These are phyloP conservation scores for Ahaetulla prasina DNA, from an alignment of 2,113 vertebrate genomes.

Conservation along the genomic window DNA sequence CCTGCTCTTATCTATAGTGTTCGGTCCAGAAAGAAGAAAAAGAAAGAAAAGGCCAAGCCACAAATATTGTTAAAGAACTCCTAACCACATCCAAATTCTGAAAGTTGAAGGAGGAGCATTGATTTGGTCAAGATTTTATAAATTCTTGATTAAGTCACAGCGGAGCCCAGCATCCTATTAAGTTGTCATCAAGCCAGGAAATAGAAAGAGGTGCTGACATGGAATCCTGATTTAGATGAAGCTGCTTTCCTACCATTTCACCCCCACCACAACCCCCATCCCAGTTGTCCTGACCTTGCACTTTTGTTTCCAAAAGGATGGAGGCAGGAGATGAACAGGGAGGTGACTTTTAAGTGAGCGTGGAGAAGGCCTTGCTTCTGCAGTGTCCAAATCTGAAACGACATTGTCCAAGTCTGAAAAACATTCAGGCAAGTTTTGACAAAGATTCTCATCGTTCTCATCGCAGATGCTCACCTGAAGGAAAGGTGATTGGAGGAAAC, in stretches of 20 bases:
- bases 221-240: neutral
- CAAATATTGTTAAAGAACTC: neutral
- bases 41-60: neutral
- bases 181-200: neutral
- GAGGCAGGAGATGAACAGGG: slow-evolving; percentile 46
- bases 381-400: neutral
- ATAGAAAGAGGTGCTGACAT: neutral
- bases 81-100: neutral
- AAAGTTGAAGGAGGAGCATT: neutral
- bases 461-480: neutral
- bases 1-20: neutral
- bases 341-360: slow-evolving; percentile 58
- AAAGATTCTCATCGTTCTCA: neutral
- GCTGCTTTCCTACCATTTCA: neutral
- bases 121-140: neutral
- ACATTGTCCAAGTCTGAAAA: neutral
- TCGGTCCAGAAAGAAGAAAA: neutral
- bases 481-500: neutral
- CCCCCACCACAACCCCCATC: fast-evolving
- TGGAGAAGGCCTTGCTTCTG: neutral
- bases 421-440: neutral
- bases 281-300: slow-evolving; percentile 53
- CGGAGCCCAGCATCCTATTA: neutral
- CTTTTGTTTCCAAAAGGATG: slow-evolving; percentile 57
- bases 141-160: neutral